These are phyloP conservation scores for Meloidogyne chitwoodi DNA, from an alignment of 1,140 invertebrate species.

Conservation along the genomic window DNA sequence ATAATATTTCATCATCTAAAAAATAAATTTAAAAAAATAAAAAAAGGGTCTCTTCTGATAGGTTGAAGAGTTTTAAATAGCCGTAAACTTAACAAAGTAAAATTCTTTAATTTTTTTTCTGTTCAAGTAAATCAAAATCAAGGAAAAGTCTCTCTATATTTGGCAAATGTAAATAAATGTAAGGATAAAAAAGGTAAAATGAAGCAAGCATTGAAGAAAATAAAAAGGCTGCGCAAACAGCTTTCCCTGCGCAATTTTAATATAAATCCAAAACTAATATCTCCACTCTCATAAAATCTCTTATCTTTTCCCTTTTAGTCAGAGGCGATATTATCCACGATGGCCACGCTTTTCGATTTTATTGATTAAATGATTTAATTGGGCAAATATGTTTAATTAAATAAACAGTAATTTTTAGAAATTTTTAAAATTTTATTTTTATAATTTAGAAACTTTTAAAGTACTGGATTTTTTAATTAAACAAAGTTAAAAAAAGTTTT, in stretches of 20 bases:
- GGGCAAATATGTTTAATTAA: background rate
- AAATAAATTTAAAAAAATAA: too few relatives aligned
- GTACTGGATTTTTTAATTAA: background rate
- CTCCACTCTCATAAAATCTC: background rate
- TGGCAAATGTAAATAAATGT: too few relatives aligned
- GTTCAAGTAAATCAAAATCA: too few relatives aligned
- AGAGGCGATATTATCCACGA: background rate
- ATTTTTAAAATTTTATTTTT: background rate
- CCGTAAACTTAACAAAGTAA: too few relatives aligned
- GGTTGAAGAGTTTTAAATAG: too few relatives aligned
- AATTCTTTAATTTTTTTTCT: too few relatives aligned
- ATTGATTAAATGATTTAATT: background rate
- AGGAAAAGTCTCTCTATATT: too few relatives aligned
- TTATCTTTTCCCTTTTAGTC: background rate
- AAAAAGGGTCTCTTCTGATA: too few relatives aligned
- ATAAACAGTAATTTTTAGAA: too few relatives aligned
- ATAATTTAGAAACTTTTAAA: background rate
- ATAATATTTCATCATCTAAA: too few relatives aligned
- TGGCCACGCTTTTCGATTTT: background rate
- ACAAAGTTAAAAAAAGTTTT: too few relatives aligned
- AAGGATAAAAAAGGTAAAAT: background rate
- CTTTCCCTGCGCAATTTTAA: background rate
- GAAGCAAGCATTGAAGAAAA: background rate
- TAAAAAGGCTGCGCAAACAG: background rate
- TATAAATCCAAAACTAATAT: background rate